Evolutionary conservation across 2,888 invertebrate species (phyloP), one percentile per base, ranked within the genome.

Genomic region (Dysmachus trigonus): DNA sequence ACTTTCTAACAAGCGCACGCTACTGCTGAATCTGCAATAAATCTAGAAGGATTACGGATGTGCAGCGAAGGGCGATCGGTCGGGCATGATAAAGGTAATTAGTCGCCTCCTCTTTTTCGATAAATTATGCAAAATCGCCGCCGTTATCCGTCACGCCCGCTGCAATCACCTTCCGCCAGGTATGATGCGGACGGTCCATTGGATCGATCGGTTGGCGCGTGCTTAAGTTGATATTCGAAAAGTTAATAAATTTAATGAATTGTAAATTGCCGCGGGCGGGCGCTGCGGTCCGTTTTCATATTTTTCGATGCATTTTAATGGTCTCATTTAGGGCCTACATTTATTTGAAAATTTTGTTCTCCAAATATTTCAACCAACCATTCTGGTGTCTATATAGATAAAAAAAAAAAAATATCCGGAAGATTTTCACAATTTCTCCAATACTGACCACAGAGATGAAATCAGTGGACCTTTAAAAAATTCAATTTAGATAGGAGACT

Each of bases 71-170:
- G 27, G 22, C 62, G 62, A 62, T 62, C 62, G 22, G 27, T 22
- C 62, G 22, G 10, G 7, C 27, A 22, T 27, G 62, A 62, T 62
- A 62, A 82, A 51, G 62, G 81, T 62, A 82, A 82, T 82, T 82
- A 82, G 53, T 53, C 31, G 81, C 81, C 81, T 82, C 81, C 81
- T 53, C 62, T 47, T 82, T 33, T n/a, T 35, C 62, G 62, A 82
- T 82, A 82, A 82, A 82, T 82, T 82, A 82, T 82, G 62, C 62
- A 27, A 18, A 62, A 27, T 22, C 62, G 8, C 7, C 10, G 38
- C 38, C 38, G 38, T 15, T 15, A 15, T 41, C 15, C 15, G 62
- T 62, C 62, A 27, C 10, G 22, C 62, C 62, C 62, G 62, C 81
- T 5, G 18, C n/a, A 18, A 35, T 33, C 81, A 33, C 30, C 62